Evolutionary conservation across 2,113 vertebrate species (phyloP).

Genomic region (Callorhinus ursinus): DNA sequence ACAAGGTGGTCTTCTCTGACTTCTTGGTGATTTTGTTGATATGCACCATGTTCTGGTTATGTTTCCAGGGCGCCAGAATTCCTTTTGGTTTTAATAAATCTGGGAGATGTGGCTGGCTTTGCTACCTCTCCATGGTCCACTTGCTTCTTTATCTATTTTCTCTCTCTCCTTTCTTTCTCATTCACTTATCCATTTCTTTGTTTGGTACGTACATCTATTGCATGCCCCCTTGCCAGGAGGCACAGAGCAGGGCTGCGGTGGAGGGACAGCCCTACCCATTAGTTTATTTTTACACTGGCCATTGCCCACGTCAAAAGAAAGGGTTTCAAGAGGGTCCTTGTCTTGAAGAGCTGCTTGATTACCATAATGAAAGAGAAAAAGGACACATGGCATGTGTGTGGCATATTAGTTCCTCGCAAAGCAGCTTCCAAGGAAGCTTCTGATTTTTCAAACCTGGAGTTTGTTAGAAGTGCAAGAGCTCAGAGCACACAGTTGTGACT

Average conservation of each 20-base stretch:
- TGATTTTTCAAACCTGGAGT: background rate
- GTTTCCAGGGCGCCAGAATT: background rate
- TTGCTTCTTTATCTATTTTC: background rate
- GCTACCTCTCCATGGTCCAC: background rate
- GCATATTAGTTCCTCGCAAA: background rate
- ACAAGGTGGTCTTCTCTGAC: background rate
- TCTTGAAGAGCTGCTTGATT: background rate
- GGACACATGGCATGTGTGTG: fast-evolving
- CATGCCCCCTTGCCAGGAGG: background rate
- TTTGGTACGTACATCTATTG: background rate
- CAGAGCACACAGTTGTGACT: fast-evolving
- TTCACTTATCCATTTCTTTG: background rate
- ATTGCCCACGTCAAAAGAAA: background rate
- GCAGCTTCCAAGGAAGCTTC: background rate
- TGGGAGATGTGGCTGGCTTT: background rate
- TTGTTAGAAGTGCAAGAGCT: background rate
- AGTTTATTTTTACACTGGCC: background rate
- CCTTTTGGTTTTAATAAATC: background rate
- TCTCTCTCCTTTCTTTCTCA: background rate
- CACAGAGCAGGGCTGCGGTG: background rate
- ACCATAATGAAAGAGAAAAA: conserved; percentile 11
- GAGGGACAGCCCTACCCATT: background rate
- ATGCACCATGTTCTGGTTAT: background rate
- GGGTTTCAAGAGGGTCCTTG: background rate
- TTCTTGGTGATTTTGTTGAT: background rate